A percentile compares a stretch with the other conserved stretches of the same genome.
phyloP scores from a whole-genome alignment of 2,797 vertebrate species.

The Scarus forsteni region DNA sequence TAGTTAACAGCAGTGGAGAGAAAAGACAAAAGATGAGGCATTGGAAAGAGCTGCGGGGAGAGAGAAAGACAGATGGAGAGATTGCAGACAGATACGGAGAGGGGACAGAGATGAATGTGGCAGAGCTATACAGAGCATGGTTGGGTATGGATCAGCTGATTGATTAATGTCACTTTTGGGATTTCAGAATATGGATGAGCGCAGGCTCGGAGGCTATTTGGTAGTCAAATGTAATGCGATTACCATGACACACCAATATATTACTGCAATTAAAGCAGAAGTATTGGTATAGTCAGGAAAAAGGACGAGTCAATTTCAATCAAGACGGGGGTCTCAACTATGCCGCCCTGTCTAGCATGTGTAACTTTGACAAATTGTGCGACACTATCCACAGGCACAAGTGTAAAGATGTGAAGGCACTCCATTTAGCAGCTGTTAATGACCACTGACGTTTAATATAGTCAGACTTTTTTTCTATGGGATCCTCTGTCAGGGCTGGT shows the following conservation, averaged over 20 bases:
- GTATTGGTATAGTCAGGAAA: constrained; percentile 70
- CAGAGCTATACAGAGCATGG: constrained; percentile 33
- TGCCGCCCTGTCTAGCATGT: constrained; percentile 32
- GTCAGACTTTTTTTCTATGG: constrained; percentile 29
- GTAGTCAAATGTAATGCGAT: constrained; percentile 79
- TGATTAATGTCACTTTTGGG: constrained; percentile 74
- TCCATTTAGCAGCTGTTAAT: constrained; percentile 39
- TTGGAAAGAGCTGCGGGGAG: constrained; percentile 1
- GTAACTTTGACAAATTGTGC: constrained; percentile 62
- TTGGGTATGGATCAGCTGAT: constrained; percentile 73
- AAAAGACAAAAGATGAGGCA: constrained; percentile 1
- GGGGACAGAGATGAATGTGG: constrained; percentile 48
- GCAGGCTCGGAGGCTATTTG: constrained; percentile 62
- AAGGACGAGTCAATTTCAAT: constrained; percentile 76
- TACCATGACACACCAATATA: constrained; percentile 77
- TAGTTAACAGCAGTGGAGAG: background rate
- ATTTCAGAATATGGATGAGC: constrained; percentile 74
- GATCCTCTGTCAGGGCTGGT: constrained; percentile 22
- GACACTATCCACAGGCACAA: constrained; percentile 40
- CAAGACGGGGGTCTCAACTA: constrained; percentile 51
- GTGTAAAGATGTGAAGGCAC: constrained; percentile 34
- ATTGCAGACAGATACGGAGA: constrained; percentile 15
- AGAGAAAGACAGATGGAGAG: background rate
- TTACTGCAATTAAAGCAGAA: constrained; percentile 79
- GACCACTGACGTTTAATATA: constrained; percentile 29